Evolutionary conservation across 30 jellyfish, hydroid and myxozoan genomes (phyloP), one percentile per base, ranked within the genome.

Genomic region (Aurelia aurita complex sp. Pacific): DNA sequence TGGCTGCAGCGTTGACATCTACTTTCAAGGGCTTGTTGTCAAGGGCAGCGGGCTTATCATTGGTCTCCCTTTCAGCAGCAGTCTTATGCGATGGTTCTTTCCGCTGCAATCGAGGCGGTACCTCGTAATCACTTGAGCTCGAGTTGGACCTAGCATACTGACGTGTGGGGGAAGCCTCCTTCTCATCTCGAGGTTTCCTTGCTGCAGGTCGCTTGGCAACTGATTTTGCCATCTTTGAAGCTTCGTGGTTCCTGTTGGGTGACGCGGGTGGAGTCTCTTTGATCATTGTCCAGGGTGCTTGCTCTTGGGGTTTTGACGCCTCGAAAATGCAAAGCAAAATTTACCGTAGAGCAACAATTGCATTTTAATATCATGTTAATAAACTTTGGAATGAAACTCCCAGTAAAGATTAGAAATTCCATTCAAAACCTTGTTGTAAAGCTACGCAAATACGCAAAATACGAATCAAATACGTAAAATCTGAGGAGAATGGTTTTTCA

Each of bases 61-160:
- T 6, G 1, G 75, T 10, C 34, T 76, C 88, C 15, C 11, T 61
- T 32, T 61, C 60, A 73, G 73, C 81, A 19, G 32, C 75, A 59
- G 36, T 8, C 29, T 70, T 12, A n/a, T 70, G 13, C 80, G 18
- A 12, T 46, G 80, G 53, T 7, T n/a, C n/a, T 63, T 29, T 63
- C 2, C 53, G 64, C 38, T 73, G 62, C 82, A 73, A 18, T 16
- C 82, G 54, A 19, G 82, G 82, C 63, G 82, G 82, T 33, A 46
- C 33, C 16, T 73, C 46, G 69, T 11, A 51, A 46, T 67, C 69
- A 51, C 15, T 50, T 6, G 69, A 73, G 55, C 59, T 73, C 60
- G 54, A 67, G 10, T 71, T 40, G 33, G 5, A 9, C 57, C 57
- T 46, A 0, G 14, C 57, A 46, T 46, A 46, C 14, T 46, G 14